phyloP scores from a whole-genome alignment of 2,888 invertebrate genomes.

The Temnothorax ravouxi region DNA sequence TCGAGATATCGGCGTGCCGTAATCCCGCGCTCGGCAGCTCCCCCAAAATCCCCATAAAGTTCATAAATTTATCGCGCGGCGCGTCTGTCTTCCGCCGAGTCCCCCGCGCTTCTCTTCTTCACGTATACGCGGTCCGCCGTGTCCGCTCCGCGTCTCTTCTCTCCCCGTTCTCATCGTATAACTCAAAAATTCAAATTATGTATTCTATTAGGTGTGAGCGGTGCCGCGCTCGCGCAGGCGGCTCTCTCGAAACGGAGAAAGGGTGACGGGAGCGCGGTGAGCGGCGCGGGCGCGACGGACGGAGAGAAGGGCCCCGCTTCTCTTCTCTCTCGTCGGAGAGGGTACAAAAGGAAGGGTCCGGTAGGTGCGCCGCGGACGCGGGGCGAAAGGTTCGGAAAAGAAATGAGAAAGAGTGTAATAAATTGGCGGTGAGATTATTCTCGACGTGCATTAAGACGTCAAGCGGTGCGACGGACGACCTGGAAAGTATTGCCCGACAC shows the following conservation, averaged over 20 bases:
- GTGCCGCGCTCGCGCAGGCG: conserved; percentile 58
- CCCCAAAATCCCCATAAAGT: conserved; percentile 77
- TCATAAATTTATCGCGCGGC: conserved; percentile 79
- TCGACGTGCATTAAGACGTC: conserved; percentile 87
- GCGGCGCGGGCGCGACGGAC: conserved; percentile 17
- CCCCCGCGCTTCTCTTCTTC: conserved; percentile 40
- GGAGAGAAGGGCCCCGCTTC: conserved; percentile 58
- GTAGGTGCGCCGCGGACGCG: conserved; percentile 72
- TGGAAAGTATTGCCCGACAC: conserved; percentile 86
- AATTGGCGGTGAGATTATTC: conserved; percentile 87
- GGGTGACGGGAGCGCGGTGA: conserved; percentile 27
- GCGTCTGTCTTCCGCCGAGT: conserved; percentile 59
- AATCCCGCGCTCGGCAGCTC: conserved; percentile 59
- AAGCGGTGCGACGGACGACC: conserved; percentile 86
- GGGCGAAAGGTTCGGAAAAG: conserved; percentile 75
- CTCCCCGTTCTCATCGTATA: conserved; percentile 58
- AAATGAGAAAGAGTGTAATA: conserved; percentile 86
- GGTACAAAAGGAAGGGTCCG: conserved; percentile 78
- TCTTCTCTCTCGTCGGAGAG: conserved; percentile 70
- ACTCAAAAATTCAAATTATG: conserved; percentile 83
- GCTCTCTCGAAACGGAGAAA: conserved; percentile 52
- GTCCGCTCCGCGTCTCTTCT: conserved; percentile 28
- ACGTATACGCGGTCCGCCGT: background rate
- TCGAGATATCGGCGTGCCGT: conserved; percentile 48
- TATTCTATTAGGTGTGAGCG: conserved; percentile 84